Percentiles rank a stretch among this genome's conserved stretches.
Evolutionary conservation across 2,888 invertebrate species (phyloP).

Genomic region (Chaetogeoica ovagalla): DNA sequence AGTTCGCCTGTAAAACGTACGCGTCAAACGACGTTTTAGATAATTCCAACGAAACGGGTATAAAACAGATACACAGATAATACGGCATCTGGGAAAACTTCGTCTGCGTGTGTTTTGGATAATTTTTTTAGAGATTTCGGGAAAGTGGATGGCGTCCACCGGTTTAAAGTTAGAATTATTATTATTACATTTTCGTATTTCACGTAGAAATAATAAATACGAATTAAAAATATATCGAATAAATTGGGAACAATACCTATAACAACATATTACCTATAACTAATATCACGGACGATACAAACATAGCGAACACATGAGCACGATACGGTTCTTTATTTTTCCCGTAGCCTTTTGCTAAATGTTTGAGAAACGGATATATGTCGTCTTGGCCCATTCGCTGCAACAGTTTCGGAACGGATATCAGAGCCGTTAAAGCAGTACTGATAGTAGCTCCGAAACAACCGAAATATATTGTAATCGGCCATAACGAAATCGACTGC

Average conservation of each 20-base stretch:
- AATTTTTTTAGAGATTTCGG: too few species aligned
- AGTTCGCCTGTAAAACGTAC: slow-evolving; percentile 70
- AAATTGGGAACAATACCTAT: too few species aligned
- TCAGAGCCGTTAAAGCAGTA: slow-evolving; percentile 90
- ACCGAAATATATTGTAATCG: slow-evolving; percentile 91
- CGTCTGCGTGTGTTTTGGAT: too few species aligned
- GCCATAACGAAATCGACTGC: slow-evolving; percentile 80
- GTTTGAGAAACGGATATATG: slow-evolving; percentile 90
- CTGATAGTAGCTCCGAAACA: slow-evolving; percentile 97
- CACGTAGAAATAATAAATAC: too few species aligned
- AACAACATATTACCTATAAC: neutral
- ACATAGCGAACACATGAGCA: slow-evolving; percentile 89
- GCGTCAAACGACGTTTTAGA: too few species aligned
- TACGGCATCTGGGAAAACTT: too few species aligned
- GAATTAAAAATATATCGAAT: too few species aligned
- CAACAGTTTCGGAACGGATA: slow-evolving; percentile 87
- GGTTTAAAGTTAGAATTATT: too few species aligned
- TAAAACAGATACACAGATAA: too few species aligned
- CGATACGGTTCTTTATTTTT: slow-evolving; percentile 82
- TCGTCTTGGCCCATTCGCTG: slow-evolving; percentile 91
- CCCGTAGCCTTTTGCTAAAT: slow-evolving; percentile 89
- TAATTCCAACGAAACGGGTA: too few species aligned
- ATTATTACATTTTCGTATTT: too few species aligned
- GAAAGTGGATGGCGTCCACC: too few species aligned
- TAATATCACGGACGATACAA: slow-evolving; percentile 77